Base-by-base conservation (phyloP, 1,140 invertebrate genomes). In the Aphis craccivora region DNA sequence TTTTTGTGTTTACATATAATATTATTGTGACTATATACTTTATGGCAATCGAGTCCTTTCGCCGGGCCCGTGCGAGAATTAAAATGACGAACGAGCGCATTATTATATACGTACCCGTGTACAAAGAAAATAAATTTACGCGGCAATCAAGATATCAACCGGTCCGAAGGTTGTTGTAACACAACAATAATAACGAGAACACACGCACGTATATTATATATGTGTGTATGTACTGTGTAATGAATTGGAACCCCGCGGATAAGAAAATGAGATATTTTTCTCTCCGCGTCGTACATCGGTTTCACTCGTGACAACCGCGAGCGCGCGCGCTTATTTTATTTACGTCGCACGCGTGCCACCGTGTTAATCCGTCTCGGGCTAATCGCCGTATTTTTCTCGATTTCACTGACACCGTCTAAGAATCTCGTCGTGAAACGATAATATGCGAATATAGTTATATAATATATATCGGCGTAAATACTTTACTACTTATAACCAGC, bases 241-340 rank as follows among this genome's bases (percentile, higher is more conserved):
- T 86, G 35, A 93, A 84, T 83, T 86, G 91, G 91, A 84, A 93
- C 91, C 91, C 91, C 91, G 91, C 48, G 76, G 91, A 55, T 81
- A 55, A 93, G 76, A 93, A 93, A 93, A 93, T 93, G 81, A 93
- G 91, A 86, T 93, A 53, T 84, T 93, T 93, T 92, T 81, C 40
- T 92, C 30, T 91, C 14, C 60, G 4, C n/a, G 14, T 81, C n/a
- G 25, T n/a, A 90, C 37, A 60, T 90, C 55, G 89, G 91, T 83
- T 84, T 51, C 91, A 51, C 45, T 86, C 91, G 45, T 55, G 76
- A 92, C 45, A 51, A 81, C 81, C 55, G 60, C 37, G 81, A 48
- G n/a, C 89, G 89, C 37, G 89, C 37, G 89, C 37, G 89, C 60
- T 40, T 25, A n/a, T n/a, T 7, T 67, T 90, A 22, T 37, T n/a